phyloP scores from a whole-genome alignment of 2,888 invertebrate species.

The Entomobrya multifasciata region DNA sequence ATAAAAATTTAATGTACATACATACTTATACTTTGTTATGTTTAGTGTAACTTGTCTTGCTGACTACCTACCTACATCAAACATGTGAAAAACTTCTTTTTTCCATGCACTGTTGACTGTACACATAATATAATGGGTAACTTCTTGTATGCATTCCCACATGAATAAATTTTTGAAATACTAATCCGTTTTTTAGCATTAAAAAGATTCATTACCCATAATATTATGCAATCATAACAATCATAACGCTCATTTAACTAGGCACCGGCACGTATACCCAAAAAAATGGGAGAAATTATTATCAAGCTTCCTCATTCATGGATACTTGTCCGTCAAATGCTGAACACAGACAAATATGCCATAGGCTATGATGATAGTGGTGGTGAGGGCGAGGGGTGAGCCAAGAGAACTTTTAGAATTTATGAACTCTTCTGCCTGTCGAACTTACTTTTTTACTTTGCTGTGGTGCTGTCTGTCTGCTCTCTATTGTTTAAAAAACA shows the following conservation, averaged over 20 bases:
- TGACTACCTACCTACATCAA: not conserved
- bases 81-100: not conserved
- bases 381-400: no score
- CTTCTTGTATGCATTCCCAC: not conserved
- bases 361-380: no score
- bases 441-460: not conserved
- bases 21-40: not conserved
- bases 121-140: not conserved
- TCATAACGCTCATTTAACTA: conserved; percentile 42
- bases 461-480: not conserved
- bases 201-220: conserved; percentile 6
- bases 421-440: conserved; percentile 5
- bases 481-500: conserved; percentile 1
- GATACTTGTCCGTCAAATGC: no score
- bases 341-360: no score
- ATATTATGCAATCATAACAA: conserved; percentile 7
- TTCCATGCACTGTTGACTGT: conserved; percentile 50
- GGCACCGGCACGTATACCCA: conserved; percentile 19
- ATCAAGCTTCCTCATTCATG: conserved; percentile 42
- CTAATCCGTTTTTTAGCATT: conserved; percentile 43
- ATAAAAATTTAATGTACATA: not conserved
- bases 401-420: not conserved
- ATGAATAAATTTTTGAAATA: conserved; percentile 45
- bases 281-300: conserved; percentile 43
- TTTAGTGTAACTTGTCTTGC: not conserved